Conservation (phyloP, 2,888 invertebrate species). For the Lycophotia porphyrea region DNA sequence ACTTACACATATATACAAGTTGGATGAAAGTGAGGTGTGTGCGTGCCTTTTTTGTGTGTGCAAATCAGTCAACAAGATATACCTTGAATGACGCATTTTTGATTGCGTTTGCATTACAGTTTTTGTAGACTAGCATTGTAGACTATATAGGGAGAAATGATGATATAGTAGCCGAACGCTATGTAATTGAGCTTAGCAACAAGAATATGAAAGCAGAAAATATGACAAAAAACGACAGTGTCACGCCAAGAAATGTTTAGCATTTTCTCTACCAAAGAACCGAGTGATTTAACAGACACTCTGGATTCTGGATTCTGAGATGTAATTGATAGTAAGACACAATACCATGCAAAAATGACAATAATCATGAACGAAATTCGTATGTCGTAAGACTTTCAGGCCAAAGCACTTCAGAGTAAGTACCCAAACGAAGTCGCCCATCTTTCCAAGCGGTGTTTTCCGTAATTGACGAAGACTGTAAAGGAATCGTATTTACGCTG, state of each 20-base stretch:
- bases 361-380: not conserved
- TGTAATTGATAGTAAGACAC: not conserved
- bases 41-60: constrained; percentile 69
- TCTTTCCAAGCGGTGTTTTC: constrained; percentile 28
- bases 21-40: constrained; percentile 78
- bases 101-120: constrained; percentile 64
- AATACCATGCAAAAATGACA: not conserved
- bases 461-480: constrained; percentile 44
- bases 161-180: constrained; percentile 1
- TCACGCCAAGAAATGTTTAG: constrained; percentile 23
- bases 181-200: constrained; percentile 27
- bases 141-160: not conserved
- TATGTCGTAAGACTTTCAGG: not conserved
- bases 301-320: no score
- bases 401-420: not conserved
- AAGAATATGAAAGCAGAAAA: constrained; percentile 19
- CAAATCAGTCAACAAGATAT: constrained; percentile 63
- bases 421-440: not conserved
- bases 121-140: constrained; percentile 21
- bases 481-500: constrained; percentile 35
- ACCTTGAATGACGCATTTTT: constrained; percentile 73
- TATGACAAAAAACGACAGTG: constrained; percentile 3
- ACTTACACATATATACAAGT: constrained; percentile 67
- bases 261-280: not conserved
- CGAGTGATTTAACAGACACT: not conserved